A percentile compares a stretch with the other conserved stretches of the same genome.
phyloP scores from a whole-genome alignment of 2,888 invertebrate species.

The Tupiocoris notatus region DNA sequence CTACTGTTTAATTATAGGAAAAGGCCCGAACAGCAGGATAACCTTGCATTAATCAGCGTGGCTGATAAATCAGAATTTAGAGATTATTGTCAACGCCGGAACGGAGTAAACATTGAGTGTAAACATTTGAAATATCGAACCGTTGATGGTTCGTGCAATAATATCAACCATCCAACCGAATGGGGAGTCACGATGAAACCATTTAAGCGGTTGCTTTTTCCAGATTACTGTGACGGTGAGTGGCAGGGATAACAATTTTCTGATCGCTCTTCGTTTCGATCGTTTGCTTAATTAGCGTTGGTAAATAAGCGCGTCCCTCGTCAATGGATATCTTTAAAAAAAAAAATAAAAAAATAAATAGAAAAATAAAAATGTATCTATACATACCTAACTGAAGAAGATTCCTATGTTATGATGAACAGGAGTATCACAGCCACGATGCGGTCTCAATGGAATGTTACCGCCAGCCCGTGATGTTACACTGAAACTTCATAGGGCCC shows the following conservation, averaged over 20 bases:
- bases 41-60: not conserved
- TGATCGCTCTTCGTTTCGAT: too few species aligned
- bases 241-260: not conserved
- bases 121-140: slow-evolving; percentile 58
- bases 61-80: not conserved
- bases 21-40: not conserved
- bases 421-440: slow-evolving; percentile 67
- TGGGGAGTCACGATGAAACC: slow-evolving; percentile 74
- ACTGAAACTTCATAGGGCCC: slow-evolving; percentile 69
- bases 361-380: too few species aligned
- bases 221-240: slow-evolving; percentile 73
- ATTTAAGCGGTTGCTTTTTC: slow-evolving; percentile 69
- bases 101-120: not conserved
- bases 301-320: too few species aligned
- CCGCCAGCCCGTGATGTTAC: slow-evolving; percentile 78
- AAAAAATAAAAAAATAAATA: too few species aligned
- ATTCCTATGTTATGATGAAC: slow-evolving; percentile 49
- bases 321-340: too few species aligned
- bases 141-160: slow-evolving; percentile 76
- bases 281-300: too few species aligned
- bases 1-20: slow-evolving; percentile 1
- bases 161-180: slow-evolving; percentile 61
- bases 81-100: slow-evolving; percentile 3
- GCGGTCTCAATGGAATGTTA: slow-evolving; percentile 59
- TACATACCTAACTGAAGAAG: too few species aligned